Evolutionary conservation across 2,888 invertebrate species (phyloP).

Genomic region (Agonopterix arenella): DNA sequence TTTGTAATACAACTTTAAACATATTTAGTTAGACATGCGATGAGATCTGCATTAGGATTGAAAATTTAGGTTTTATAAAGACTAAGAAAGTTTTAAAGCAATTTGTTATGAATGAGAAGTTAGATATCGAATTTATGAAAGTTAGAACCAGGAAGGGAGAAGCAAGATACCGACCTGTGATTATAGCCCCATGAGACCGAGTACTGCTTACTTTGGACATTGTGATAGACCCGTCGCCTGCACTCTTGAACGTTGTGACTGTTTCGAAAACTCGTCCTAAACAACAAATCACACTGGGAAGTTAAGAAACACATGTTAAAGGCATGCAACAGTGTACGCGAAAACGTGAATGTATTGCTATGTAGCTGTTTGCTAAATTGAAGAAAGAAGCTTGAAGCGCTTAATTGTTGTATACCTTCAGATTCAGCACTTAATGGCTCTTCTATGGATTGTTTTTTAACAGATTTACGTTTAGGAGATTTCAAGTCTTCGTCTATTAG

Average conservation of each 20-base stretch:
- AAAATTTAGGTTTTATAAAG: conserved; percentile 16
- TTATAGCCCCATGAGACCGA: conserved; percentile 78
- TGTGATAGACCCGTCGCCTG: conserved; percentile 62
- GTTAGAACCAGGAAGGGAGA: conserved; percentile 38
- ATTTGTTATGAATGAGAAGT: conserved; percentile 11
- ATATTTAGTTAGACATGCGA: conserved; percentile 32
- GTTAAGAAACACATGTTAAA: conserved; percentile 66
- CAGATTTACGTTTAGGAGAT: conserved; percentile 58
- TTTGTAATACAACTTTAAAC: conserved; percentile 24
- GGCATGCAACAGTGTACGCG: conserved; percentile 56
- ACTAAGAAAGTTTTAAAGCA: conserved; percentile 9
- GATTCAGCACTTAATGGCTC: conserved; percentile 69
- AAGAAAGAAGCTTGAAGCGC: conserved; percentile 55
- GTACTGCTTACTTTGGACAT: conserved; percentile 79
- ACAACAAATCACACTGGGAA: conserved; percentile 70
- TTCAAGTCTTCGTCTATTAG: conserved; percentile 48
- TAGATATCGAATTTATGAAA: conserved; percentile 21
- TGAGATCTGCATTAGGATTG: conserved; percentile 31
- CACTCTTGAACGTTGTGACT: conserved; percentile 72
- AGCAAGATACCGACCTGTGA: conserved; percentile 26
- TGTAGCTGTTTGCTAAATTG: conserved; percentile 59
- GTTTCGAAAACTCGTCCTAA: conserved; percentile 76
- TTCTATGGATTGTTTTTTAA: conserved; percentile 60
- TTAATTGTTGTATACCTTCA: conserved; percentile 61
- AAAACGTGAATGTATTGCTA: conserved; percentile 45